Conservation (phyloP, 2,797 vertebrate genomes). For the Lithobates sylvaticus region DNA sequence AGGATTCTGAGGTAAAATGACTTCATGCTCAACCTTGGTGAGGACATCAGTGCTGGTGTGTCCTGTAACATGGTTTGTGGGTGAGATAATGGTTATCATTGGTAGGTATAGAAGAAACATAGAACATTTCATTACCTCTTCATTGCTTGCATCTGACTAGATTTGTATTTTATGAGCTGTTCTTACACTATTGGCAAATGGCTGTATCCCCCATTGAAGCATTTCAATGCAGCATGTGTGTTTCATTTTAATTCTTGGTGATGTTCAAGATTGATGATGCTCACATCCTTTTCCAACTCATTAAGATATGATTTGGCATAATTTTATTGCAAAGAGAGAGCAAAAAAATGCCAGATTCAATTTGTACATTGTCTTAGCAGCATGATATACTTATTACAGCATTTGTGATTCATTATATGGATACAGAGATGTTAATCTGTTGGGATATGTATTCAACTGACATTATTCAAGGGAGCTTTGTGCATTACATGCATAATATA, state of each 20-base stretch:
- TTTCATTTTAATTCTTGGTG: constrained; percentile 57
- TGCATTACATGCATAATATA: not conserved
- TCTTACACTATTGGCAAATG: constrained; percentile 53
- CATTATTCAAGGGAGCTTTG: not conserved
- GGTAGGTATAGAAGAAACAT: constrained; percentile 49
- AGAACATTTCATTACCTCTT: constrained; percentile 52
- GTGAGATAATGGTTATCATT: constrained; percentile 57
- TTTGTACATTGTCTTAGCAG: constrained; percentile 37
- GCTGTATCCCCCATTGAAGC: constrained; percentile 41
- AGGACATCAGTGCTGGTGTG: constrained; percentile 23
- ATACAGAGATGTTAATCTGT: constrained; percentile 10
- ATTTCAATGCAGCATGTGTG: constrained; percentile 50
- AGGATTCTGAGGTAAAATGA: constrained; percentile 9
- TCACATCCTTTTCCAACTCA: constrained; percentile 54
- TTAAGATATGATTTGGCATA: constrained; percentile 53
- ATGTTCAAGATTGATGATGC: constrained; percentile 61
- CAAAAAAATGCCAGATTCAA: constrained; percentile 25
- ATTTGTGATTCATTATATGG: constrained; percentile 14
- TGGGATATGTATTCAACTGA: constrained; percentile 1
- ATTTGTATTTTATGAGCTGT: constrained; percentile 56
- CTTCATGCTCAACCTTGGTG: not conserved
- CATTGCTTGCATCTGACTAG: constrained; percentile 52
- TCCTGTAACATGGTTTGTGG: constrained; percentile 40
- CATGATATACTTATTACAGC: constrained; percentile 30
- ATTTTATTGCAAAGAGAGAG: constrained; percentile 10